Evolutionary conservation across 2,797 vertebrate species (phyloP), one percentile per base, ranked within the genome.

Genomic region (Petrocephalus sullivani): DNA sequence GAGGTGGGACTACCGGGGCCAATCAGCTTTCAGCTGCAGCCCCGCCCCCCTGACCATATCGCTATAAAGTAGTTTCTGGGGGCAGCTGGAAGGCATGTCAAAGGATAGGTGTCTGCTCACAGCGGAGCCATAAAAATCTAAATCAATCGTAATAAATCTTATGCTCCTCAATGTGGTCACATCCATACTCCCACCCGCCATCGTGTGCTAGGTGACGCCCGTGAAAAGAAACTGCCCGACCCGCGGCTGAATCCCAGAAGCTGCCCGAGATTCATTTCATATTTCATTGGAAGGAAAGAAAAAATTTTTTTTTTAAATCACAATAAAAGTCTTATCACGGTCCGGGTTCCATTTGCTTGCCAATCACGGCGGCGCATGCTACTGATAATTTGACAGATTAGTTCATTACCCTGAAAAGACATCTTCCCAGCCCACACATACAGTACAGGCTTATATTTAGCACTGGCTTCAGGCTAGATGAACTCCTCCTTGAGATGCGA

Each of bases 261-360:
- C 5, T 78, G 37, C 5, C 71, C 37, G 4, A 46, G 5, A 41
- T n/a, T 46, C 2, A 78, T 46, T 78, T 78, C 71, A 46, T 78
- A 14, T 9, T 84, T 88, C 89, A 33, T 58, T 16, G 85, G 85
- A n/a, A 87, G 81, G 87, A 90, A 88, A 91, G 78, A 90, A 28
- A 28, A 28, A 28, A 28, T n/a, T n/a, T n/a, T n/a, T n/a, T n/a
- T 28, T 28, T 28, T 28, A 28, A 91, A 92, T 89, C 87, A 90
- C 57, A 90, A 28, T 51, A 23, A 54, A 67, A 56, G 5, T 23
- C 51, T 78, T 57, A 87, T 54, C 87, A 90, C 41, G 58, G 37
- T 49, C 33, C 64, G 0, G 0, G 71, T 12, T 53, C 21, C 56
- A 60, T 85, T 61, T 82, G 7, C 57, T 88, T 53, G 54, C 46